These are phyloP conservation scores for Conomelus anceps DNA, from an alignment of 2,888 invertebrate genomes.

Conservation along the genomic window DNA sequence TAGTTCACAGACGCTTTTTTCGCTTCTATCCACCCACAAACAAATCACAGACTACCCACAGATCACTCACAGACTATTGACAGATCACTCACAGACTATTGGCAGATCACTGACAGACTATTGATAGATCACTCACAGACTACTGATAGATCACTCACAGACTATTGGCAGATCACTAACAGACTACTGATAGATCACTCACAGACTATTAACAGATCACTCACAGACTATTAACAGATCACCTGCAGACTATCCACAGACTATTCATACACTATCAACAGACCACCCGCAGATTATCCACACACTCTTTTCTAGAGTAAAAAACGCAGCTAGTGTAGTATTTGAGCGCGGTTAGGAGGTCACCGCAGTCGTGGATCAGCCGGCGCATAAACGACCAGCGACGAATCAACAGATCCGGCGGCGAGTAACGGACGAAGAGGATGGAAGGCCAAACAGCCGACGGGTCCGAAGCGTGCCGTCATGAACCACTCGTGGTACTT, in stretches of 20 bases:
- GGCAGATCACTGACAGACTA: background rate
- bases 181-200: background rate
- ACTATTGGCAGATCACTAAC: background rate
- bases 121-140: background rate
- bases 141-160: background rate
- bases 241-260: background rate
- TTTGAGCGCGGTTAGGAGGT: background rate
- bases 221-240: background rate
- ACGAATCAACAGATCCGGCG: constrained; percentile 78
- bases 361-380: constrained; percentile 17
- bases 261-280: background rate
- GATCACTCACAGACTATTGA: background rate
- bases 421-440: constrained; percentile 78
- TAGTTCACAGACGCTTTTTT: too few species aligned
- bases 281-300: background rate
- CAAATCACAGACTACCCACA: background rate
- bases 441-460: constrained; percentile 84
- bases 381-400: constrained; percentile 66
- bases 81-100: background rate
- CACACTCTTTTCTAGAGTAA: background rate
- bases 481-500: constrained; percentile 84
- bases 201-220: background rate
- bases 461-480: constrained; percentile 75
- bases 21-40: background rate
- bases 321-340: background rate